Percentiles rank a stretch among this genome's conserved stretches.
Conservation (phyloP, 2,888 invertebrate genomes). For the Pseudoips prasinana region DNA sequence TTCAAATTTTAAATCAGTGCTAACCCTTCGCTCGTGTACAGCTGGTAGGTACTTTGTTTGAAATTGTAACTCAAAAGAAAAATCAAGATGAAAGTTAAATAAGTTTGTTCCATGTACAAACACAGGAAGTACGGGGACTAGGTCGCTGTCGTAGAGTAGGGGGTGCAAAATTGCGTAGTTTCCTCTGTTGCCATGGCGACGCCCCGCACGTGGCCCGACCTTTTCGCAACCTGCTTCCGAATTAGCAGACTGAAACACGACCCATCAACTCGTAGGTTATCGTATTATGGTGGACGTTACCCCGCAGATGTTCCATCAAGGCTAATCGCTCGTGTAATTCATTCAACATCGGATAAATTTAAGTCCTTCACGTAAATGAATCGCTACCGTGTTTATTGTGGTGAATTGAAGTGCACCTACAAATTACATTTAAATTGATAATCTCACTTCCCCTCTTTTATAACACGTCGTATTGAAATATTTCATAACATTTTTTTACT, state of each 20-base stretch:
- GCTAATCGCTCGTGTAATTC: constrained; percentile 47
- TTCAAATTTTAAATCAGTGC: too few relatives aligned
- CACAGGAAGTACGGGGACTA: constrained; percentile 38
- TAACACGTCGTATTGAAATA: constrained; percentile 33
- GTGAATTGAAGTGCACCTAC: constrained; percentile 12
- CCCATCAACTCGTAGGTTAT: constrained; percentile 50
- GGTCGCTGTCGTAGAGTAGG: constrained; percentile 38
- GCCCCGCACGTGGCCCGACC: constrained; percentile 63
- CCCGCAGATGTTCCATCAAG: constrained; percentile 43
- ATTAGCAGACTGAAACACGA: constrained; percentile 53
- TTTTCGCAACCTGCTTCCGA: constrained; percentile 53
- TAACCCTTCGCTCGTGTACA: too few relatives aligned
- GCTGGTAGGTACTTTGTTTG: neutral
- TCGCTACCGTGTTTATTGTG: constrained; percentile 20
- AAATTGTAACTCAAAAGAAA: constrained; percentile 3
- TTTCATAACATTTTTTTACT: constrained; percentile 47
- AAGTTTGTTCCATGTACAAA: too few relatives aligned
- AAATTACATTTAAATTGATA: constrained; percentile 49
- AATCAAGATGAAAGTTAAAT: constrained; percentile 3
- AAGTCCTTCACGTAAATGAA: constrained; percentile 27
- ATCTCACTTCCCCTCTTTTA: constrained; percentile 39
- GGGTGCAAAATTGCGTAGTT: constrained; percentile 69
- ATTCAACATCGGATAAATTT: constrained; percentile 21
- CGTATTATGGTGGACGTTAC: constrained; percentile 50
- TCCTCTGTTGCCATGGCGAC: constrained; percentile 73